These are phyloP conservation scores for Balearica regulorum DNA, from an alignment of 2,797 vertebrate genomes.

Conservation along the genomic window DNA sequence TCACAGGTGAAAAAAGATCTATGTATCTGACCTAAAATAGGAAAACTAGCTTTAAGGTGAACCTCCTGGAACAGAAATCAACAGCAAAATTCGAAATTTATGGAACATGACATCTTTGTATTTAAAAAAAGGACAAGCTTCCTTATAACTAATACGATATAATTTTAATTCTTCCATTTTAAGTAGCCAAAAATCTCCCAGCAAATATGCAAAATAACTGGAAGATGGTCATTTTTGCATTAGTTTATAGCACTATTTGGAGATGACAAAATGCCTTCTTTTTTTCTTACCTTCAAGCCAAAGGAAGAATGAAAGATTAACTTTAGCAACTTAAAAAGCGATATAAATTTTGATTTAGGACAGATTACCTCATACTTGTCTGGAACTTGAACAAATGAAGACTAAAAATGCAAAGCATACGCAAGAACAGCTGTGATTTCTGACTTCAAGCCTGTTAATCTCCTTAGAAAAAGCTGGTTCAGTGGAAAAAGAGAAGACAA, in stretches of 20 bases:
- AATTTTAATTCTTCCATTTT: neutral
- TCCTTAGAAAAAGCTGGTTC: neutral
- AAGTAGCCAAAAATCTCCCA: neutral
- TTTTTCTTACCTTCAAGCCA: neutral
- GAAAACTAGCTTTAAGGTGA: neutral
- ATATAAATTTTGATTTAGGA: constrained; percentile 47
- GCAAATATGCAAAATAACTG: neutral
- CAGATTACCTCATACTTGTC: constrained; percentile 52
- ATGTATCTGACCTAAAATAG: neutral
- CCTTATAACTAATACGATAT: neutral
- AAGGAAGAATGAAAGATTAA: constrained; percentile 17
- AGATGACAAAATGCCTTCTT: neutral
- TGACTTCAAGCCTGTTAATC: constrained; percentile 28
- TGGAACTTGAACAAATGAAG: constrained; percentile 48
- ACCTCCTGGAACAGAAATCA: neutral
- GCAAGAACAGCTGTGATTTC: constrained; percentile 25
- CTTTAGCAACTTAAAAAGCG: neutral
- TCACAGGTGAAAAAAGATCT: neutral
- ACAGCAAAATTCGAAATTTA: neutral
- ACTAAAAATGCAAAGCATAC: constrained; percentile 15
- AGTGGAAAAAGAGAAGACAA: neutral
- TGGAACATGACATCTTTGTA: neutral
- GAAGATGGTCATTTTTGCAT: neutral
- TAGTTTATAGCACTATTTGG: neutral
- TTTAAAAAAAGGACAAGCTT: neutral